These are phyloP conservation scores for Myocastor coypus DNA, from an alignment of 2,113 vertebrate species.

Conservation along the genomic window DNA sequence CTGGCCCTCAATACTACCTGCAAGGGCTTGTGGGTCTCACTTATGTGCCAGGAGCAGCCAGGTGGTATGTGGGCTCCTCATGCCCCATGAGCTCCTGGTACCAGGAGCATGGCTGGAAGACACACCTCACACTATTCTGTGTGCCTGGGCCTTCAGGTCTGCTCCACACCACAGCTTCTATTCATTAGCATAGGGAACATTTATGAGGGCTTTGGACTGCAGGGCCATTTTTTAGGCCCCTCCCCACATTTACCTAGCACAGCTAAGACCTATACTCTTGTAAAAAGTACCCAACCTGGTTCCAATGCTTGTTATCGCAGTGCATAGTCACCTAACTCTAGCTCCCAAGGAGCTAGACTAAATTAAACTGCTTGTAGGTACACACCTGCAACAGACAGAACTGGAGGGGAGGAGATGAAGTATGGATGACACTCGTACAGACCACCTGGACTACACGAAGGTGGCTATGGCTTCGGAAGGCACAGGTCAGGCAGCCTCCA, in stretches of 20 bases:
- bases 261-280: not conserved
- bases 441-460: not conserved
- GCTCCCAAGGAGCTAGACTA: not conserved
- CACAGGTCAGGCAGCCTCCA: not conserved
- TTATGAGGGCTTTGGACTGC: not conserved
- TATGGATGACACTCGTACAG: not conserved
- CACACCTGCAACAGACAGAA: not conserved
- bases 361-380: not conserved
- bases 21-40: not conserved
- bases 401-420: not conserved
- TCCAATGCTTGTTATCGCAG: not conserved
- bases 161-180: not conserved
- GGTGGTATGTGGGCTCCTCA: not conserved
- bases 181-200: not conserved
- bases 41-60: not conserved
- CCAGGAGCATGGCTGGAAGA: too few species aligned
- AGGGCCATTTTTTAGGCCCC: not conserved
- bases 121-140: accelerated
- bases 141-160: not conserved
- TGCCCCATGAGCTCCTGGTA: not conserved
- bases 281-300: accelerated
- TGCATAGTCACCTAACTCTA: not conserved
- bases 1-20: too few species aligned
- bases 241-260: accelerated
- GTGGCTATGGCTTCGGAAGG: not conserved